Percentiles rank a stretch among this genome's conserved stretches.
These are phyloP conservation scores for Pollenia labialis DNA, from an alignment of 2,888 invertebrate genomes.

Conservation along the genomic window DNA sequence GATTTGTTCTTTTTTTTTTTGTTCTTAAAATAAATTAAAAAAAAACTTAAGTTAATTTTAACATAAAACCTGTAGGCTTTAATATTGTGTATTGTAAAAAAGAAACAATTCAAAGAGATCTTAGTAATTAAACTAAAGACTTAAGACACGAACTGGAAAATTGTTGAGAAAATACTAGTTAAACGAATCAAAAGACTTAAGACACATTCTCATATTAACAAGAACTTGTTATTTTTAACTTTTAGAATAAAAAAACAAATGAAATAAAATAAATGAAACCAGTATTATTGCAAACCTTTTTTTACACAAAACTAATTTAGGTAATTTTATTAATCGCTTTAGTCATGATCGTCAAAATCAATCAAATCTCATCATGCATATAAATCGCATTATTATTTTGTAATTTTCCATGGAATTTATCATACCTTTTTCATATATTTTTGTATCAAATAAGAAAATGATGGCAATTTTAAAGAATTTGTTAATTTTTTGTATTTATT, in stretches of 20 bases:
- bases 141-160: conserved; percentile 55
- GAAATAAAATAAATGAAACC: conserved; percentile 22
- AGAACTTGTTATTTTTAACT: conserved; percentile 50
- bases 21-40: not conserved
- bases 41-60: not conserved
- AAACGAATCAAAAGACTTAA: conserved; percentile 38
- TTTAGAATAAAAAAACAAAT: not conserved
- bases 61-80: conserved; percentile 37
- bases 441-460: not conserved
- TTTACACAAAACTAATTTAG: conserved; percentile 40
- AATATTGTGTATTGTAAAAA: not conserved
- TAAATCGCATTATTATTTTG: conserved; percentile 24
- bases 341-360: conserved; percentile 63
- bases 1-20: conserved; percentile 46
- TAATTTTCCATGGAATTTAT: conserved; percentile 1
- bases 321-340: conserved; percentile 35
- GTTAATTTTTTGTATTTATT: conserved; percentile 5
- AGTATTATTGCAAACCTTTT: conserved; percentile 21
- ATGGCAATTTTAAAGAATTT: conserved; percentile 26
- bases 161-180: not conserved
- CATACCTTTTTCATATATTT: not conserved
- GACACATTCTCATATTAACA: conserved; percentile 13
- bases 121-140: conserved; percentile 43
- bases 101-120: conserved; percentile 16
- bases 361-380: conserved; percentile 53